A percentile compares a stretch with the other conserved stretches of the same genome.
Evolutionary conservation across 2,113 vertebrate genomes (phyloP).

Genomic region (Pimephales promelas): DNA sequence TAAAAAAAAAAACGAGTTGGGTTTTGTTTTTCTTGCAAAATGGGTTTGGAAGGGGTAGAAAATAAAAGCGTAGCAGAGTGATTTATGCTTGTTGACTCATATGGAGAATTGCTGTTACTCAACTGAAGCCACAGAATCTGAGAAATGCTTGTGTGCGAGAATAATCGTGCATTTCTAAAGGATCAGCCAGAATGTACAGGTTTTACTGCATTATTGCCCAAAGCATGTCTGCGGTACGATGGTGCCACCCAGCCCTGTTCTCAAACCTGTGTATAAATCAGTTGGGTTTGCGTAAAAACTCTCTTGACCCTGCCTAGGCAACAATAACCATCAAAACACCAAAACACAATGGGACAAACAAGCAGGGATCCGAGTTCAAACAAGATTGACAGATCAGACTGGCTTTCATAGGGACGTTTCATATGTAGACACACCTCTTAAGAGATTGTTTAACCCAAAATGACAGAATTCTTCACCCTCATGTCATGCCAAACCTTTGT

Average conservation of each 20-base stretch:
- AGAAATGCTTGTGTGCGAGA: constrained; percentile 46
- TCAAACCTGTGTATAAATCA: neutral
- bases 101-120: constrained; percentile 8
- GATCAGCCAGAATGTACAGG: constrained; percentile 60
- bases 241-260: constrained; percentile 20
- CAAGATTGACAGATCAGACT: constrained; percentile 21
- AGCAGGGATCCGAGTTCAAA: neutral
- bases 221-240: constrained; percentile 11
- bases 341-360: neutral
- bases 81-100: constrained; percentile 51
- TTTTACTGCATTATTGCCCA: constrained; percentile 61
- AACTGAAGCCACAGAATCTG: constrained; percentile 47
- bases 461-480: neutral
- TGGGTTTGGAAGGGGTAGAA: constrained; percentile 1
- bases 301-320: constrained; percentile 31
- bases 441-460: neutral
- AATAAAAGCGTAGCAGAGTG: constrained; percentile 15
- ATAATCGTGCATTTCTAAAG: constrained; percentile 54
- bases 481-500: neutral
- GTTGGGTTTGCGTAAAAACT: neutral
- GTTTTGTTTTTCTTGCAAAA: constrained; percentile 32
- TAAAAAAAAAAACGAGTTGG: neutral
- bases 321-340: constrained; percentile 13
- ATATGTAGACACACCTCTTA: constrained; percentile 15
- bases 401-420: neutral